Conservation (phyloP, 64 coral and sea anemone species). For the Anthopleura sola region DNA sequence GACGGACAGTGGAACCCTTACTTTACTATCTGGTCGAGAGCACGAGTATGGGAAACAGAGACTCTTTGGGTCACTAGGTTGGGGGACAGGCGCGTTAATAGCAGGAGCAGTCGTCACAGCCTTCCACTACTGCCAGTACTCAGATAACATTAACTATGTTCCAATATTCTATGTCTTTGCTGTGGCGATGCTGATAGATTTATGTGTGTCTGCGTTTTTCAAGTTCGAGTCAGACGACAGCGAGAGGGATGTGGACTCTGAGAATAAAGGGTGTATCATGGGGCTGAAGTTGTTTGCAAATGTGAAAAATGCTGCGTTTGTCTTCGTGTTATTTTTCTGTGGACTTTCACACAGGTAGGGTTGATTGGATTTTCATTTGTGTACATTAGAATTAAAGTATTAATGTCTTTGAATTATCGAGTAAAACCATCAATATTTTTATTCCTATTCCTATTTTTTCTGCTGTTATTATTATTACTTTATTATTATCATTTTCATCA, state of each 20-base stretch:
- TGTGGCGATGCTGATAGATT: constrained; percentile 57
- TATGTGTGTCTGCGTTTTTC: constrained; percentile 70
- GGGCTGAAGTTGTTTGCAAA: constrained; percentile 77
- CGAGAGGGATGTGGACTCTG: background rate
- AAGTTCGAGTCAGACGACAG: constrained; percentile 27
- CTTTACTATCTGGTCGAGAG: constrained; percentile 50
- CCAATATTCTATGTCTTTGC: constrained; percentile 82
- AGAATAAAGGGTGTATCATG: constrained; percentile 37
- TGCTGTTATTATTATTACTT: too few relatives aligned
- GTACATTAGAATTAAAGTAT: too few relatives aligned
- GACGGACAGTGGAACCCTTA: constrained; percentile 75
- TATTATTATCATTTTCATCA: too few relatives aligned
- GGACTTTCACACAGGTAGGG: constrained; percentile 73
- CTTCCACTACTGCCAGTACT: constrained; percentile 79
- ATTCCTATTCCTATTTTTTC: too few relatives aligned
- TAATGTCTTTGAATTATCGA: too few relatives aligned
- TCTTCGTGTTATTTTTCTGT: constrained; percentile 72
- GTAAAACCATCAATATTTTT: too few relatives aligned
- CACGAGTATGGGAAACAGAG: constrained; percentile 78
- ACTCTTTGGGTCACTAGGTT: constrained; percentile 80
- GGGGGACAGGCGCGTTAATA: constrained; percentile 71
- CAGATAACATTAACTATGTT: constrained; percentile 86
- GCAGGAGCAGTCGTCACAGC: constrained; percentile 71
- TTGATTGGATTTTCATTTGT: background rate
- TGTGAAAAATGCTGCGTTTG: constrained; percentile 76